Percentiles rank a stretch among this genome's conserved stretches.
phyloP scores from a whole-genome alignment of 2,113 vertebrate species.

The Scortum barcoo region DNA sequence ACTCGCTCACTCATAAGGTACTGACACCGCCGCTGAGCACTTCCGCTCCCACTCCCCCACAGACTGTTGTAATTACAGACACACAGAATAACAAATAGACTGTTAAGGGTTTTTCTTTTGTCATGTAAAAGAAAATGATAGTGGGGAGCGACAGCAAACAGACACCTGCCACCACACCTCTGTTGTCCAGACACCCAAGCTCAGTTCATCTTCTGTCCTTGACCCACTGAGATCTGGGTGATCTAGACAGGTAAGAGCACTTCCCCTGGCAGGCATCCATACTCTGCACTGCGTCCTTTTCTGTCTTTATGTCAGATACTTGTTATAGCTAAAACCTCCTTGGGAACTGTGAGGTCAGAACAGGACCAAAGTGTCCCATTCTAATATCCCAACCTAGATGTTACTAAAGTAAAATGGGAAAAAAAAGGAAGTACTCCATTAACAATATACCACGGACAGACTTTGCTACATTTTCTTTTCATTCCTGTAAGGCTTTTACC shows the following conservation, averaged over 20 bases:
- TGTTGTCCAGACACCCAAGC: constrained; percentile 5
- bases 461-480: neutral
- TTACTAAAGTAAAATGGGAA: neutral
- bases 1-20: constrained; percentile 94
- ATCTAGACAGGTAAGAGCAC: constrained; percentile 31
- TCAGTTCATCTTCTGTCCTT: constrained; percentile 36
- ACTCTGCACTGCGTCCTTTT: neutral
- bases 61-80: constrained; percentile 13
- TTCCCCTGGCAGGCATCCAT: constrained; percentile 10
- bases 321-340: neutral
- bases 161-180: constrained; percentile 4
- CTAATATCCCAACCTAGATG: neutral
- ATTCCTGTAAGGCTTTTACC: neutral
- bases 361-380: neutral
- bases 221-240: constrained; percentile 35
- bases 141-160: neutral
- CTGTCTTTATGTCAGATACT: neutral
- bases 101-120: neutral
- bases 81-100: neutral
- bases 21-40: constrained; percentile 22
- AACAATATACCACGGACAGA: neutral
- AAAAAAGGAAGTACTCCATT: neutral
- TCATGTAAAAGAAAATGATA: constrained; percentile 2
- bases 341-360: neutral
- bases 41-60: neutral